Base-by-base conservation (phyloP, 1,140 invertebrate species). In the Sminthurides bifidus region DNA sequence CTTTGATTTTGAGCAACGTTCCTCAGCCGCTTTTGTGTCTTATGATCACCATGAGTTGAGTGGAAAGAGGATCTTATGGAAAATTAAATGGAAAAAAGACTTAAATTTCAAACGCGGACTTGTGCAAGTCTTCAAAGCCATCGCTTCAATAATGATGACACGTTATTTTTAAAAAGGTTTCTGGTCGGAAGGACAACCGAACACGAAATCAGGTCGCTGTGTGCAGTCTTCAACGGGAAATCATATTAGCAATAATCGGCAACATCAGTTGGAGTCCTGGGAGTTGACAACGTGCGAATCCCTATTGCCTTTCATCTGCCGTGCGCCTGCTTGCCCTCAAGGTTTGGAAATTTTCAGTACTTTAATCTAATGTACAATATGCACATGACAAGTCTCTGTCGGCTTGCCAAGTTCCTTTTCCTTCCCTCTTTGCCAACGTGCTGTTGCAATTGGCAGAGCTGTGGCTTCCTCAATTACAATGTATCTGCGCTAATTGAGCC, bases 291-390 rank as follows among this genome's bases (percentile, higher is more conserved):
- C 90, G 12, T 96, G 92, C 69, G 92, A 96, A 76, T 84, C 85
- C 19, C 75, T 96, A 23, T 73, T 94, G 56, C 91, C 92, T 26
- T 97, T 95, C 71, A 87, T 96, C 78, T 97, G 93, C 69, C 80
- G 87, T 65, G 76, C 87, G 12, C 78, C 78, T 54, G 91, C 92
- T n/a, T 97, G 93, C 74, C 87, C 92, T 38, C 76, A 81, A 71
- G 87, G 87, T 85, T 74, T 72, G 66, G 19, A n/a, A n/a, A 26
- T 53, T 38, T 46, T 23, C 37, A 1, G 14, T 31, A 21, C 15
- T 26, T 24, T 17, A 46, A 46, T 0, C 27, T 15, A 46, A 46
- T 3, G 3, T 23, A n/a, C n/a, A n/a, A n/a, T n/a, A n/a, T n/a
- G n/a, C n/a, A n/a, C n/a, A n/a, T n/a, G n/a, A n/a, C n/a, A n/a